Base-by-base conservation (phyloP, 1,140 invertebrate genomes). In the Calephelis nemesis region DNA sequence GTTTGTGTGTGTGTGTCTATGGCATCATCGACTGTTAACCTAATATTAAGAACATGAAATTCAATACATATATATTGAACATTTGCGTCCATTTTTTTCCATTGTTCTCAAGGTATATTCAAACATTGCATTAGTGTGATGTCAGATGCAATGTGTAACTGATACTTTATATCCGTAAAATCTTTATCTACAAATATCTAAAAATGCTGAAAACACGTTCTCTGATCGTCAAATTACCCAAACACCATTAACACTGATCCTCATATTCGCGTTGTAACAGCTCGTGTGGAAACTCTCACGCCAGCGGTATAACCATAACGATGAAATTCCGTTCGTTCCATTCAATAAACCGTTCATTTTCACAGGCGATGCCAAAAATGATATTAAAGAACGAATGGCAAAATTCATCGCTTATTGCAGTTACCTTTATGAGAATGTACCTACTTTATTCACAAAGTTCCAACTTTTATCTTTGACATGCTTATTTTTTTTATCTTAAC, bases 281-380 rank as follows among this genome's bases (percentile, higher is more conserved):
- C 30, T 60, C 19, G 54, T 60, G 54, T 60, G 54, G 54, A 60
- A 60, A 39, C n/a, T 39, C 54, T 39, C 54, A 39, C 30, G 39
- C 30, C 54, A 19, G 11, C 54, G 30, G n/a, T 60, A 39, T 60
- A 3, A 9, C 39, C 54, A 19, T 60, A 60, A 60, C 54, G 54
- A 60, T 40, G 54, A 60, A 60, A 60, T 60, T 60, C 54, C 30
- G 54, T 60, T 60, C 54, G 12, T 60, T 60, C 54, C 30, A 19
- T 60, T 60, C 54, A 40, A 60, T 60, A 60, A 39, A 60, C 39
- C 54, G 54, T 39, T 60, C 39, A 60, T 60, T 60, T 60, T 39
- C 30, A 60, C n/a, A 60, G 54, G 5, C 54, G 19, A 39, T 60
- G 54, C 54, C 30, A 60, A 60, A 60, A 58, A 58, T 58, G 6